Base-by-base conservation (phyloP, 2,797 vertebrate species). In the Podarcis lilfordi region DNA sequence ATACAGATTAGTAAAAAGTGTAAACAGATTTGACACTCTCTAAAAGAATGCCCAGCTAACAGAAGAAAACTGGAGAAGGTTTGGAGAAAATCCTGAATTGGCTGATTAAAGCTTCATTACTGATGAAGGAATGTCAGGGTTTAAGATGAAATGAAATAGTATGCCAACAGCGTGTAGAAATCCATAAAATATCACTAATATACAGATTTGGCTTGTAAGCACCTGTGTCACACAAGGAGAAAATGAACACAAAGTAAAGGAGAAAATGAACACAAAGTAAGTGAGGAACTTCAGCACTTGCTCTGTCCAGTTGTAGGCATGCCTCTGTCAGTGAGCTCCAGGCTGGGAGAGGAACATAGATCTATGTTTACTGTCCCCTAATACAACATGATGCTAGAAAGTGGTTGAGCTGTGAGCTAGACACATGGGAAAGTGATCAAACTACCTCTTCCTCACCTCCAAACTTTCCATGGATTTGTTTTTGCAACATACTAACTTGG, bases 1-100 rank as follows among this genome's bases (percentile, higher is more conserved):
- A 40, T 29, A 84, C 66, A 92, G 91, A 94, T 95, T 85, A 94
- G 88, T 84, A 92, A 89, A 88, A 92, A 91, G 82, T 4, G 50
- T 68, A 91, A 89, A 84, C 64, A 89, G 88, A 88, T 87, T 88
- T 89, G 77, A 93, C 0, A 0, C 15, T 75, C 43, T 75, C 59
- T 76, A 55, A 80, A 80, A 85, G 61, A 87, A 87, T 76, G 37
- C 43, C 77, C 61, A 87, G 76, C n/a, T 90, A 76, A 55, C 80
- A 61, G 69, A 71, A 45, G 64, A 84, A 83, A 83, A 86, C 25
- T 21, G 8, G 11, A 77, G 55, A 61, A 59, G 27, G 35, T 43
- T 68, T 66, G 87, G 50, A 55, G 50, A 84, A 84, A 68, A 69
- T 80, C 68, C 84, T 50, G 71, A 74, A 84, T 80, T 80, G 45